These are phyloP conservation scores for Parthenolecanium corni DNA, from an alignment of 2,888 invertebrate genomes.

Conservation along the genomic window DNA sequence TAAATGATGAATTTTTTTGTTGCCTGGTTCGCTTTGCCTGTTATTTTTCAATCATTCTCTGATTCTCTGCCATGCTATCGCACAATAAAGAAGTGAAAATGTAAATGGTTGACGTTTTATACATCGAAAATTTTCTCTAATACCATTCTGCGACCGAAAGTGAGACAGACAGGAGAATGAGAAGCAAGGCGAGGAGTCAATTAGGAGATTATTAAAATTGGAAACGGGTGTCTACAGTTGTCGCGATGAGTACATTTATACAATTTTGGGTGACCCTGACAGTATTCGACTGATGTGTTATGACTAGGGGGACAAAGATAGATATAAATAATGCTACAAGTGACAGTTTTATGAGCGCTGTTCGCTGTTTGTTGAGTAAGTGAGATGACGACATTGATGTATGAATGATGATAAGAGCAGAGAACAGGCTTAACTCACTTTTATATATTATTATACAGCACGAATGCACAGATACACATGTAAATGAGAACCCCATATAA, in stretches of 20 bases:
- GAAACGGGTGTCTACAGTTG: not conserved
- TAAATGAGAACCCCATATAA: constrained; percentile 10
- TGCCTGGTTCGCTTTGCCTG: no score
- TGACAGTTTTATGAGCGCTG: constrained; percentile 29
- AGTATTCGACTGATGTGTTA: constrained; percentile 29
- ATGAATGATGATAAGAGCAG: constrained; percentile 28
- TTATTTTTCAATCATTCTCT: no score
- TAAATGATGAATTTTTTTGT: no score
- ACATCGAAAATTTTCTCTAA: no score
- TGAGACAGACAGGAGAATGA: no score
- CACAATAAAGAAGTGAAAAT: no score
- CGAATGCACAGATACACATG: constrained; percentile 16
- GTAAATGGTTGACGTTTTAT: no score
- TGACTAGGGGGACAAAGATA: constrained; percentile 28
- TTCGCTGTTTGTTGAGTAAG: constrained; percentile 29
- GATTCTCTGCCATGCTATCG: no score
- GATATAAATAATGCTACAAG: constrained; percentile 30
- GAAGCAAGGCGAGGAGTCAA: no score
- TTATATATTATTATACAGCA: no score
- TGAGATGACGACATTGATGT: constrained; percentile 29
- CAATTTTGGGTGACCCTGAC: constrained; percentile 26
- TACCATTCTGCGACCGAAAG: no score
- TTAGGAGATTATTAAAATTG: no score
- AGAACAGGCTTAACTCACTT: constrained; percentile 20
- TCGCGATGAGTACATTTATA: not conserved